Conservation (phyloP, 2,797 vertebrate genomes). For the Danionella dracula region DNA sequence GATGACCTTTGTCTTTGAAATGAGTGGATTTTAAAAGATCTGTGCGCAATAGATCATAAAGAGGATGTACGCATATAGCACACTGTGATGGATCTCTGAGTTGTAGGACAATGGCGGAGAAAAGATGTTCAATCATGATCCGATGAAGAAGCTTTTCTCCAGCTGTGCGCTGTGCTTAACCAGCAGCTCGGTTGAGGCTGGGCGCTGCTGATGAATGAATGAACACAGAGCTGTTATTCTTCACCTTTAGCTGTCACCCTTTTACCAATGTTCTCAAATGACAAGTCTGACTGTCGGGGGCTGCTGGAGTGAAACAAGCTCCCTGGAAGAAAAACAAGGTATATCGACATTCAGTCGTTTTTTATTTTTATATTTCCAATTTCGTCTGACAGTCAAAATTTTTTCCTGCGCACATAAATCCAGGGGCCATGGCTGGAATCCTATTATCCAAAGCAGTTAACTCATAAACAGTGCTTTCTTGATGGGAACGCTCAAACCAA, state of each 20-base stretch:
- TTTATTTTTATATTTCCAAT: conserved; percentile 54
- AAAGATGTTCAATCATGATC: conserved; percentile 14
- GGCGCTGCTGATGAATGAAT: conserved; percentile 60
- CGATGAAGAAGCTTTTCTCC: conserved; percentile 16
- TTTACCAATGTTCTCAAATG: conserved; percentile 63
- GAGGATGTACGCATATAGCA: not conserved
- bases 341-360: conserved; percentile 49
- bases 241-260: conserved; percentile 64
- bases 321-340: conserved; percentile 45
- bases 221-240: conserved; percentile 60
- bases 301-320: conserved; percentile 57
- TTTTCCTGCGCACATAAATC: conserved; percentile 57
- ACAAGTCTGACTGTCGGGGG: conserved; percentile 59
- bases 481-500: conserved; percentile 40
- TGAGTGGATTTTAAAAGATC: not conserved
- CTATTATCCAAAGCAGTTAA: conserved; percentile 55
- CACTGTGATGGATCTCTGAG: conserved; percentile 17
- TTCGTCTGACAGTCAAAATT: conserved; percentile 56
- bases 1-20: not conserved
- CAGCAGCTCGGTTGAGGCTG: conserved; percentile 16
- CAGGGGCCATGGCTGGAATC: conserved; percentile 48
- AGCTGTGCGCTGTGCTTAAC: conserved; percentile 29
- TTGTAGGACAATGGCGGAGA: conserved; percentile 1
- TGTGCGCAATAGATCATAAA: not conserved
- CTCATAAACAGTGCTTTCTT: conserved; percentile 55